Evolutionary conservation across 2,797 vertebrate genomes (phyloP), one percentile per base, ranked within the genome.

Genomic region (Lacerta bilineata): DNA sequence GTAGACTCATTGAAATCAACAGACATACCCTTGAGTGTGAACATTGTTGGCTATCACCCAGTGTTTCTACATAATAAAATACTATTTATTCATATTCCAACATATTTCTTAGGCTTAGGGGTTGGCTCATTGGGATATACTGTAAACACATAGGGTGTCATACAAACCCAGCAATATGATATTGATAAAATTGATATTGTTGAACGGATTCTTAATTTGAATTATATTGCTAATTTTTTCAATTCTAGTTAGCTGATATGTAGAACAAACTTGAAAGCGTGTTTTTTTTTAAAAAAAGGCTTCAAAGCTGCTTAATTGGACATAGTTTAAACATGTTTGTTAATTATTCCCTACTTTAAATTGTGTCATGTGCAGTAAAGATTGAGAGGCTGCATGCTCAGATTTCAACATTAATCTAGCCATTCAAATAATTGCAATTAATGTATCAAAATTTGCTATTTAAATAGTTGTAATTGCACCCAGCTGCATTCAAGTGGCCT

Each of bases 401-500:
- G 80, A 74, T 55, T 50, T 55, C 46, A 83, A 23, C 85, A 91
- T 91, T 18, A 78, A 89, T 88, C 2, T 78, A 87, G 25, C 50
- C 27, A 74, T 93, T 71, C 50, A 88, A 90, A 76, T 93, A 75
- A 85, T 15, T 68, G 72, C 83, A 89, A 92, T 91, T 91, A 90
- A 72, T 29, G 80, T 80, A 87, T 94, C 88, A 94, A 87, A 78
- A 72, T 89, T 91, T 93, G 3, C 59, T 89, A 10, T 91, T 92
- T 91, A 93, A 88, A 89, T 80, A 43, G 0, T 0, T 77, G n/a
- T 1, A 29, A 41, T 59, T 92, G 6, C 43, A 83, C 88, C 90
- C 84, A 90, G 39, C 76, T 92, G 36, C 76, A 27, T 77, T 93
- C 86, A 66, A 83, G 55, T 10, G 46, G 18, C 18, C 77, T 66